Base-by-base conservation (phyloP, 1,140 invertebrate genomes). In the Helicoverpa zea region DNA sequence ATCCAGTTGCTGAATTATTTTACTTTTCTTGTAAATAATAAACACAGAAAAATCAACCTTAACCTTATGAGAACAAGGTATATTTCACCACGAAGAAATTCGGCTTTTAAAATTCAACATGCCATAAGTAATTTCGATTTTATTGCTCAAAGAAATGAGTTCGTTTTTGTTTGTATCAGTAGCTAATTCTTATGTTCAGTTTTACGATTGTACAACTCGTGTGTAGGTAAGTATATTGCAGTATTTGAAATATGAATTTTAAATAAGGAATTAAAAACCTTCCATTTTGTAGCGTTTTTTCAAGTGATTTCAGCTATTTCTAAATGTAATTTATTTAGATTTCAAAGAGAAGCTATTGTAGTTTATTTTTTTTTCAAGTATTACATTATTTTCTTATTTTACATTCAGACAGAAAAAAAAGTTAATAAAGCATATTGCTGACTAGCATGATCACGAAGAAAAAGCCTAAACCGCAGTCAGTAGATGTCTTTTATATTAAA, bases 231-330 rank as follows among this genome's bases (percentile, higher is more conserved):
- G n/a, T 30, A 52, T 63, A 64, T 30, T 72, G 18, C 68, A 72
- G 23, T 68, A 52, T 72, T 47, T 52, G 68, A 72, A 72, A 72
- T 70, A 49, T 70, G 66, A 52, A 70, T 70, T 70, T 72, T 52
- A 52, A 51, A 70, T 30, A 70, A 51, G 49, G 18, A 47, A 54
- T 54, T 30, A 70, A 51, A 23, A 52, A 14, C 3, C 9, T 29
- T 49, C 7, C 11, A 11, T 70, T 78, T 64, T 64, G 35, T 58
- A 58, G 16, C 11, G 56, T 58, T 18, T 58, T 58, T 58, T 13
- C 56, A 14, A 10, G 2, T 2, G 56, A 18, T 30, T 11, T 30
- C 23, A 30, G 23, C 13, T 11, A 61, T 30, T 61, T 61, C 13
- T 30, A 14, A 30, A 3, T 14, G 1, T 3, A 29, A 14, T 61